Evolutionary conservation across 2,797 vertebrate species (phyloP), one percentile per base, ranked within the genome.

Genomic region (Parotocinclus haroldoi): DNA sequence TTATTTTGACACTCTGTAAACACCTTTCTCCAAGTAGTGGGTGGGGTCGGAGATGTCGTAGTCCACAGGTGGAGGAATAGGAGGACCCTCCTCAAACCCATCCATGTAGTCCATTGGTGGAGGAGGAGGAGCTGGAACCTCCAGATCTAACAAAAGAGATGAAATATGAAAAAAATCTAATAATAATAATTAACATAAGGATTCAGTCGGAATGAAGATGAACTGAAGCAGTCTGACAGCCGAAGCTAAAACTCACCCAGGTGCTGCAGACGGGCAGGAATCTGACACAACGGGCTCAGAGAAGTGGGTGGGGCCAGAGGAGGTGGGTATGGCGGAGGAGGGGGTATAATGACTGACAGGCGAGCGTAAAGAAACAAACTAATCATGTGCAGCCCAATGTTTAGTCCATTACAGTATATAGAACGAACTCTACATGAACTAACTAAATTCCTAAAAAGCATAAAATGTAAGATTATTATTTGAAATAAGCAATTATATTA

Each of bases 211-310:
- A 7, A 42, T 42, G 3, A 42, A 7, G 40, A 42, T 11, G 40
- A 27, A 27, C 27, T 27, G 27, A 27, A 27, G 27, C 27, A 27
- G 27, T 2, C 27, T 27, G 27, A 27, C 2, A 27, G 18, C 46
- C 59, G 59, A 17, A 10, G 37, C 36, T 9, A 0, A 9, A 40
- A 76, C 86, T 89, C 81, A 89, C 89, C 89, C 79, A 90, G 83
- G 70, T 89, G 88, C 76, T 88, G 61, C 0, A 89, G 84, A 16
- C 81, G 83, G 69, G 86, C 83, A 78, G 86, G 88, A 73, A 89
- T 81, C 79, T 77, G 75, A 73, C 72, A 58, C 59, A 70, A 64
- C 5, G 76, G 63, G 44, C 75, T 77, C 73, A 75, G 52, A 0
- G 83, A 78, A 19, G 78, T 74, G 1, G 79, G 64, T 10, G 76